Percentiles rank a stretch among this genome's conserved stretches.
These are phyloP conservation scores for Bolinopsis microptera DNA, from an alignment of 37 sponge, comb jelly and placozoan genomes.

Conservation along the genomic window DNA sequence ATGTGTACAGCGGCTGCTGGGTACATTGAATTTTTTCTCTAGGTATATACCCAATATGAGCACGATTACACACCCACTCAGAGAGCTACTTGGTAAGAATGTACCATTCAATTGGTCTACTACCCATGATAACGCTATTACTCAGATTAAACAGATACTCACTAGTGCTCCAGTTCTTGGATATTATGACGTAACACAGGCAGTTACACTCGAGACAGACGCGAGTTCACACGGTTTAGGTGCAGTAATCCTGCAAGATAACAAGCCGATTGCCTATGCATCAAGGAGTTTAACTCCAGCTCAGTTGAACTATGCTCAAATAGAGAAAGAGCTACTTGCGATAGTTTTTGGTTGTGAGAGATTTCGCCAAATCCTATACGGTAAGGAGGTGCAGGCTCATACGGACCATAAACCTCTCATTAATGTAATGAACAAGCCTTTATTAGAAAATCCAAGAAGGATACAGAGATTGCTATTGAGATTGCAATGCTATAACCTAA, in stretches of 20 bases:
- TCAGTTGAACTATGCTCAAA: slow-evolving; percentile 66
- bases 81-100: slow-evolving; percentile 24
- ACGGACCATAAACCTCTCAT: slow-evolving; percentile 69
- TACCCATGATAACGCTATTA: slow-evolving; percentile 29
- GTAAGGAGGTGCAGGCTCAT: slow-evolving; percentile 20
- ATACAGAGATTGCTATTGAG: slow-evolving; percentile 69
- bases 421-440: slow-evolving; percentile 66
- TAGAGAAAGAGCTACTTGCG: slow-evolving; percentile 68
- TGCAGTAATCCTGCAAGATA: slow-evolving; percentile 60
- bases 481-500: slow-evolving; percentile 68
- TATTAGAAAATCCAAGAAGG: slow-evolving; percentile 67
- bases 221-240: slow-evolving; percentile 50
- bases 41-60: slow-evolving; percentile 46
- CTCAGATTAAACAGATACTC: slow-evolving; percentile 51
- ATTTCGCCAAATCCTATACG: slow-evolving; percentile 63
- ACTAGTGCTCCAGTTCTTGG: slow-evolving; percentile 49
- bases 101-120: background rate
- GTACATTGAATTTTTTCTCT: slow-evolving; percentile 43
- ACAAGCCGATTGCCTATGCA: slow-evolving; percentile 54
- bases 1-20: slow-evolving; percentile 48
- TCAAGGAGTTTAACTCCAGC: slow-evolving; percentile 15
- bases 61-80: slow-evolving; percentile 38
- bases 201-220: slow-evolving; percentile 11
- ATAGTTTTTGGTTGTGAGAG: slow-evolving; percentile 65
- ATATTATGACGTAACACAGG: slow-evolving; percentile 40